Conservation (phyloP, 2,888 invertebrate genomes). For the Cenopis cana region DNA sequence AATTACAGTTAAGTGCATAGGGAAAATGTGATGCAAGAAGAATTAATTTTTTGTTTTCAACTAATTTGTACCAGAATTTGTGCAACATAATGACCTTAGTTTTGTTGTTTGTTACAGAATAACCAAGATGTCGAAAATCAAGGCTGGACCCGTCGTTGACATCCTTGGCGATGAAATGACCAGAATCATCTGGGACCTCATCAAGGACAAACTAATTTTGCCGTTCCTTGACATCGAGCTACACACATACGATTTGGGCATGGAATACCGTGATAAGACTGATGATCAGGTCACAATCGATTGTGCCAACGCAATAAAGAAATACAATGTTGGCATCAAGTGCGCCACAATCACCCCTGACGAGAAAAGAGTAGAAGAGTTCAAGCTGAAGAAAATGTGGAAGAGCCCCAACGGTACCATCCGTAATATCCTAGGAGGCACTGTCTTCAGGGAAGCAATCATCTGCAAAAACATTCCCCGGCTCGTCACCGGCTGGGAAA, state of each 20-base stretch:
- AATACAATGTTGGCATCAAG: constrained; percentile 99
- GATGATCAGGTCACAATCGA: constrained; percentile 98
- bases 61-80: neutral
- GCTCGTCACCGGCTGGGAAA: constrained; percentile 96
- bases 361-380: constrained; percentile 97
- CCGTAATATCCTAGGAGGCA: constrained; percentile 94
- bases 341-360: constrained; percentile 99
- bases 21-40: too few relatives aligned
- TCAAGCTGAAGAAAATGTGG: constrained; percentile 95
- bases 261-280: constrained; percentile 97
- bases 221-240: constrained; percentile 98
- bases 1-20: too few relatives aligned
- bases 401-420: constrained; percentile 96
- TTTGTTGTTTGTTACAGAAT: constrained; percentile 54
- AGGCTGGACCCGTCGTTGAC: constrained; percentile 95
- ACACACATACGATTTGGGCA: constrained; percentile 97
- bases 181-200: constrained; percentile 98
- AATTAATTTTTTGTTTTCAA: neutral
- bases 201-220: constrained; percentile 98
- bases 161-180: constrained; percentile 98
- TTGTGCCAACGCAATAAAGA: constrained; percentile 97
- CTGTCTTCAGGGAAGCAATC: constrained; percentile 94
- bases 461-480: constrained; percentile 97
- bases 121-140: constrained; percentile 86
- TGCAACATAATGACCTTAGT: constrained; percentile 20